Evolutionary conservation across 1,140 invertebrate species (phyloP).

Genomic region (Cotesia typhae): DNA sequence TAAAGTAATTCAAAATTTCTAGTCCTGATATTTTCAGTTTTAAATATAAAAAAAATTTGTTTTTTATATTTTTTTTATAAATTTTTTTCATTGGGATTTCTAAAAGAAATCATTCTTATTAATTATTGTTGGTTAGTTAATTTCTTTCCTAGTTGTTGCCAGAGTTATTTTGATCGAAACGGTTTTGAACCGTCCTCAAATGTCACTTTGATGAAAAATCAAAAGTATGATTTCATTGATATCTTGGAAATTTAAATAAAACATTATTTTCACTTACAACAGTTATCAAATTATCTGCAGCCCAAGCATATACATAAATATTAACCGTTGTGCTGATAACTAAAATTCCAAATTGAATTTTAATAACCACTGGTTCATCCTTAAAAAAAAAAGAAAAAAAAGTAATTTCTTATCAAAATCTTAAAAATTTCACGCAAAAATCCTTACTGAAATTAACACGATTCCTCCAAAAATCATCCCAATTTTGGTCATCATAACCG

Average conservation of each 20-base stretch:
- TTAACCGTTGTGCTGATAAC: conserved; percentile 38
- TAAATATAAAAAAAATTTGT: too few species aligned
- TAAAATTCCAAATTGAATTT: conserved; percentile 38
- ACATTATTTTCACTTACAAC: conserved; percentile 20
- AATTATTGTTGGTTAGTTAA: too few species aligned
- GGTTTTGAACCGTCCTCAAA: too few species aligned
- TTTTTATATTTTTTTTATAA: too few species aligned
- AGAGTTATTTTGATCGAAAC: too few species aligned
- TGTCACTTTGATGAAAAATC: too few species aligned
- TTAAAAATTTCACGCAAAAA: neutral
- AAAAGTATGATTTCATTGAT: too few species aligned
- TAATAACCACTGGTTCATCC: conserved; percentile 40
- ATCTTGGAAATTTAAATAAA: neutral
- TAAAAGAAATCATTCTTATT: too few species aligned
- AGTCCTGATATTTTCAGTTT: too few species aligned
- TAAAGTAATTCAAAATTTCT: too few species aligned
- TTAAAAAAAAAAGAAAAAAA: neutral
- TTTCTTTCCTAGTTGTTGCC: too few species aligned
- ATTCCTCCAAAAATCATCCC: conserved; percentile 31
- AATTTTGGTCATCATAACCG: conserved; percentile 18
- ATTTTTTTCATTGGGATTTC: too few species aligned
- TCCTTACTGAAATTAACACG: conserved; percentile 23
- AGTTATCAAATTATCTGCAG: conserved; percentile 33
- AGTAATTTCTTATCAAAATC: neutral
- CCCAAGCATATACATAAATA: conserved; percentile 44